These are phyloP conservation scores for Spinibarbus caldwelli DNA, from an alignment of 2,797 vertebrate species.

Conservation along the genomic window DNA sequence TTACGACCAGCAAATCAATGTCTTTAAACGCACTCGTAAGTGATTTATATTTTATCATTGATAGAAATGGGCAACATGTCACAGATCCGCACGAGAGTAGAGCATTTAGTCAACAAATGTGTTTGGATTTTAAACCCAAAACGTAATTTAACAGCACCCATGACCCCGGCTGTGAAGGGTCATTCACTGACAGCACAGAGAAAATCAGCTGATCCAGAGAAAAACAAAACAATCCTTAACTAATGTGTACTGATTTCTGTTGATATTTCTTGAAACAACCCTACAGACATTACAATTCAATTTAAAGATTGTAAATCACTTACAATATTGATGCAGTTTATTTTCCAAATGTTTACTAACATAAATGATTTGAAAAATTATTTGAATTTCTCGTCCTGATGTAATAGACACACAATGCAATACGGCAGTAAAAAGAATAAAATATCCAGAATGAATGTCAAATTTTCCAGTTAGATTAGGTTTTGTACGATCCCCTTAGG, in stretches of 20 bases:
- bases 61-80: not conserved
- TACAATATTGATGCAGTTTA: no score
- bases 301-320: no score
- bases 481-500: not conserved
- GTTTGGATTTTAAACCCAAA: not conserved
- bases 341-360: no score
- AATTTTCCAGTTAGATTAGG: not conserved
- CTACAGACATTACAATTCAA: no score
- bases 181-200: not conserved
- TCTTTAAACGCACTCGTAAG: not conserved
- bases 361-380: no score
- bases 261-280: not conserved
- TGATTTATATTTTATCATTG: not conserved
- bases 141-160: not conserved
- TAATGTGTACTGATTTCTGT: no score
- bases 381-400: no score
- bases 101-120: not conserved
- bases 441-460: not conserved
- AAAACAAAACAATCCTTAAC: not conserved
- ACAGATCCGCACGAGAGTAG: not conserved
- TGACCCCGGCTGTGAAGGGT: not conserved
- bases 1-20: not conserved
- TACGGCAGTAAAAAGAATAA: not conserved
- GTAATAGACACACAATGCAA: not conserved
- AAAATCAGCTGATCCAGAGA: not conserved